phyloP scores from a whole-genome alignment of 1,140 invertebrate species.

The Aphelinus atriplicis region DNA sequence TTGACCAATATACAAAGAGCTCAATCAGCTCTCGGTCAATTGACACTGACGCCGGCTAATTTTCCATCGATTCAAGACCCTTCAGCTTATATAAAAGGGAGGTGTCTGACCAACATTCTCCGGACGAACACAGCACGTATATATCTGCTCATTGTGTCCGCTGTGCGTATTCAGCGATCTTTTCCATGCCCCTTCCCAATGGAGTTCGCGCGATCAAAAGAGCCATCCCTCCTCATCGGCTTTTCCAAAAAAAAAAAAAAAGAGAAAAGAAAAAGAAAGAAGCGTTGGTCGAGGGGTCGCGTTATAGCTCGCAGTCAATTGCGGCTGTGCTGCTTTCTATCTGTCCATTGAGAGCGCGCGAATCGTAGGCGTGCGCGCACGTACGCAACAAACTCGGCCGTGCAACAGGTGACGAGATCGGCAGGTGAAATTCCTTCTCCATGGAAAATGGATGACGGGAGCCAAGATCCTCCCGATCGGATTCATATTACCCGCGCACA shows the following conservation, averaged over 20 bases:
- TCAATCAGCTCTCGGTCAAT: no score
- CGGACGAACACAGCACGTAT: background rate
- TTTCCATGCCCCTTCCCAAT: background rate
- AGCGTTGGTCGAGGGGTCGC: background rate
- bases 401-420: background rate
- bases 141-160: background rate
- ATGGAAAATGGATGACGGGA: background rate
- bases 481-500: constrained; percentile 9
- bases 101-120: constrained; percentile 11
- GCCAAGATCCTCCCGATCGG: background rate
- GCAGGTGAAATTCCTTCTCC: constrained; percentile 15
- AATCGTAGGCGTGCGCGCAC: background rate
- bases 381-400: no score
- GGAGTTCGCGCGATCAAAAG: constrained; percentile 4
- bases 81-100: background rate
- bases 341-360: background rate
- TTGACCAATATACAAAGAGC: no score
- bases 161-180: background rate
- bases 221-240: background rate
- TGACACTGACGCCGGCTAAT: background rate
- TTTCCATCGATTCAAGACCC: background rate
- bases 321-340: background rate
- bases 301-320: background rate
- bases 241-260: background rate
- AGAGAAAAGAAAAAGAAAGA: background rate